phyloP scores from a whole-genome alignment of 2,113 vertebrate genomes.

The Podiceps cristatus region DNA sequence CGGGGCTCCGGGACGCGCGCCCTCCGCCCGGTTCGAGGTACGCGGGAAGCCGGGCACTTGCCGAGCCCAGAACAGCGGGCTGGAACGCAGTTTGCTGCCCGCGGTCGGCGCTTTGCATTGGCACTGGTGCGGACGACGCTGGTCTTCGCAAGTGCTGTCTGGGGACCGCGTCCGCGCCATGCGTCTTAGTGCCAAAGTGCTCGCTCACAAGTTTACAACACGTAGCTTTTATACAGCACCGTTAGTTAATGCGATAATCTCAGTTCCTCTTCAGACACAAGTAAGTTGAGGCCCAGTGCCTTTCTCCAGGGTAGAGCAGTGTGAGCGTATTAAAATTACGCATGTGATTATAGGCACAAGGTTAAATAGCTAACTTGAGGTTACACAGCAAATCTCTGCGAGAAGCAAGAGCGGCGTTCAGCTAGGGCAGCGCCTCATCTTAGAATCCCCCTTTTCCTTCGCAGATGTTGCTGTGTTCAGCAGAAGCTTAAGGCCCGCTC shows the following conservation, averaged over 20 bases:
- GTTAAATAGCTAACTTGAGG: background rate
- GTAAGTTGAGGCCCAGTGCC: background rate
- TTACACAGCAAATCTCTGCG: too few species aligned
- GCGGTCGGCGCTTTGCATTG: background rate
- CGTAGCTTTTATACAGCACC: background rate
- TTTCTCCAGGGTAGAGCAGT: background rate
- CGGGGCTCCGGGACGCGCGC: background rate
- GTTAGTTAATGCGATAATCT: background rate
- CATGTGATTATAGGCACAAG: background rate
- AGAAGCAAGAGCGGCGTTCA: background rate
- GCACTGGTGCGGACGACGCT: background rate
- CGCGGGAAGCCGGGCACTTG: background rate
- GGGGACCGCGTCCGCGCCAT: rapidly evolving
- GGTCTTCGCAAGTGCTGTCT: background rate
- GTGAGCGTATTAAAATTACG: background rate
- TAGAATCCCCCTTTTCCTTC: background rate
- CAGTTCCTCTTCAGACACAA: background rate
- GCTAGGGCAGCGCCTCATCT: background rate
- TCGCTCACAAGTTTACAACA: background rate
- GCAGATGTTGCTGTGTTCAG: background rate
- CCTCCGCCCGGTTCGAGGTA: background rate
- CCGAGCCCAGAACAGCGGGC: background rate
- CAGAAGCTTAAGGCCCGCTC: background rate
- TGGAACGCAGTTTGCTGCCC: background rate
- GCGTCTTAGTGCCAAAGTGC: rapidly evolving